Evolutionary conservation across 1,140 invertebrate species (phyloP).

Genomic region (Saccostrea cuccullata): DNA sequence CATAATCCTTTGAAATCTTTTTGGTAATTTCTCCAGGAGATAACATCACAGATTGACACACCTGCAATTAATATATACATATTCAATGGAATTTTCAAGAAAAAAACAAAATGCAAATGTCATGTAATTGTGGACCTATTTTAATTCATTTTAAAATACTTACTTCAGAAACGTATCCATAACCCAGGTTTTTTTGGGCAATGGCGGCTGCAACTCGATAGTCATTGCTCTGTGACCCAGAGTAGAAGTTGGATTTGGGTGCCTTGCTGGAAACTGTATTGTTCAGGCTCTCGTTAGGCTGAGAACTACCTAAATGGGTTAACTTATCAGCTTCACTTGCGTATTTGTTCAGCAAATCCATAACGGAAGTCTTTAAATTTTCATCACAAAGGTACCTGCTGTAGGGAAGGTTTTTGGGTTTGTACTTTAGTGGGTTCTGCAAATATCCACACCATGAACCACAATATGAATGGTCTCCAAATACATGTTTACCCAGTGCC

Average conservation of each 20-base stretch:
- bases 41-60: no score
- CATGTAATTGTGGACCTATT: neutral
- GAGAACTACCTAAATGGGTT: neutral
- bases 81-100: neutral
- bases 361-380: neutral
- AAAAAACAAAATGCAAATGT: neutral
- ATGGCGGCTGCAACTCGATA: conserved; percentile 6
- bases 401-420: neutral
- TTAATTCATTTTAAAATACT: conserved; percentile 24
- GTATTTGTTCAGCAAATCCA: neutral
- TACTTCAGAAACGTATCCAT: conserved; percentile 51
- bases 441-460: conserved; percentile 37
- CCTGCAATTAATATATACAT: neutral
- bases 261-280: neutral
- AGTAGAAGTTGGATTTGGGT: neutral
- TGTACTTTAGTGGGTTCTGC: neutral
- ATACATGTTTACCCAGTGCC: neutral
- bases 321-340: neutral
- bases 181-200: conserved; percentile 34
- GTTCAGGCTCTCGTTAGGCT: no score
- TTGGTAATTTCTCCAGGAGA: no score
- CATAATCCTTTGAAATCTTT: no score
- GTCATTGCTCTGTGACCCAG: conserved; percentile 16
- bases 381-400: conserved; percentile 3
- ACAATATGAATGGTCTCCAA: conserved; percentile 13